Percentiles rank a stretch among this genome's conserved stretches.
These are phyloP conservation scores for Donacobius atricapilla DNA, from an alignment of 2,113 vertebrate genomes.

Conservation along the genomic window DNA sequence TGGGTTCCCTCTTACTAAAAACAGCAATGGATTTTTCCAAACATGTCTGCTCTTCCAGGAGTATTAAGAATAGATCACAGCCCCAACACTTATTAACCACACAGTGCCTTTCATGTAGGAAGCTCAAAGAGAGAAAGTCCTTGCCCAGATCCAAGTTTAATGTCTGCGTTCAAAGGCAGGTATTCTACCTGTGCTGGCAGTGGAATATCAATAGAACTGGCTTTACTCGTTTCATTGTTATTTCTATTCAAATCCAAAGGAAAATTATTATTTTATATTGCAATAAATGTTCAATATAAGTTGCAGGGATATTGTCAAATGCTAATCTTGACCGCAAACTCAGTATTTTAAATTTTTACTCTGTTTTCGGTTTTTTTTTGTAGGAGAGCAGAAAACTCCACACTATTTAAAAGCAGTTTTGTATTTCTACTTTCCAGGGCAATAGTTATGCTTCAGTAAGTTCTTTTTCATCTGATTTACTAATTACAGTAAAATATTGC, in stretches of 20 bases:
- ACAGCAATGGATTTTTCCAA: not conserved
- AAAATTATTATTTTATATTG: not conserved
- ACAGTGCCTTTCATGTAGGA: not conserved
- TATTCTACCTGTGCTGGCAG: not conserved
- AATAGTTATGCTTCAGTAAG: not conserved
- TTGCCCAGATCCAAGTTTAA: not conserved
- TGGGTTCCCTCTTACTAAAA: not conserved
- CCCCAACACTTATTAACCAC: not conserved
- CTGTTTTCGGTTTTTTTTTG: not conserved
- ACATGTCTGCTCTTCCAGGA: not conserved
- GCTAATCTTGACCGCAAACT: not conserved
- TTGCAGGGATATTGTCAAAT: not conserved
- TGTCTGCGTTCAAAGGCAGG: not conserved
- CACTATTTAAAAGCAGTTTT: not conserved
- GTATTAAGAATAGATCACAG: not conserved
- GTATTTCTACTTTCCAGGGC: not conserved
- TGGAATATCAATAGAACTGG: not conserved
- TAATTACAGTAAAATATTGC: not conserved
- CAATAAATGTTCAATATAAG: not conserved
- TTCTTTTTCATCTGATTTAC: not conserved
- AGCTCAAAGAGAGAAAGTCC: not conserved
- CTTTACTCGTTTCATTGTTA: not conserved
- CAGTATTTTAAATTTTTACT: not conserved
- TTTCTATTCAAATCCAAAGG: not conserved
- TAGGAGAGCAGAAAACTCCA: not conserved